Evolutionary conservation across 2,113 vertebrate genomes (phyloP).

Genomic region (Oreochromis aureus): DNA sequence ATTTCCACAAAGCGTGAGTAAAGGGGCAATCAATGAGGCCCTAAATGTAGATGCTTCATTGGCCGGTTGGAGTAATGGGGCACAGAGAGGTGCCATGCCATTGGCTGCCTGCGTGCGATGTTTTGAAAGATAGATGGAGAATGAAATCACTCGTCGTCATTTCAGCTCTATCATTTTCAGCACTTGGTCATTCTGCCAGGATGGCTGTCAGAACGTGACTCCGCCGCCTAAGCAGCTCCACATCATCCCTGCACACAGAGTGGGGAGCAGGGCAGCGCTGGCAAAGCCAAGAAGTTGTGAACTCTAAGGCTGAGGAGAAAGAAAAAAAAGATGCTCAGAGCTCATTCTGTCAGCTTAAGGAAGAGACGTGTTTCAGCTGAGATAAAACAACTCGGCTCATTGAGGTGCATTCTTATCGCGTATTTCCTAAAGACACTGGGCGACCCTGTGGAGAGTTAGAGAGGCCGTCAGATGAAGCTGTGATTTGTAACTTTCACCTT

Average conservation of each 20-base stretch:
- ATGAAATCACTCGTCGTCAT: slow-evolving; percentile 33
- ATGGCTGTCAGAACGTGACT: slow-evolving; percentile 11
- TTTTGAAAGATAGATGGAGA: slow-evolving; percentile 50
- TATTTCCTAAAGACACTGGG: slow-evolving; percentile 14
- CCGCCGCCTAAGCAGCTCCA: background rate
- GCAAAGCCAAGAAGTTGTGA: background rate
- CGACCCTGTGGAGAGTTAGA: slow-evolving; percentile 15
- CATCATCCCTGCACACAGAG: background rate
- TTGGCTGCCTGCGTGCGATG: slow-evolving; percentile 3
- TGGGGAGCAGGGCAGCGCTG: background rate
- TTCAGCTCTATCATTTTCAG: slow-evolving; percentile 52
- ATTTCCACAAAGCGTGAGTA: slow-evolving; percentile 43
- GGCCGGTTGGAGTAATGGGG: slow-evolving; percentile 50
- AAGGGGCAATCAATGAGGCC: slow-evolving; percentile 58
- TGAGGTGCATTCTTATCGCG: slow-evolving; percentile 20
- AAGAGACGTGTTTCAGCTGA: background rate
- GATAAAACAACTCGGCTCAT: slow-evolving; percentile 21
- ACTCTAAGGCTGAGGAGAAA: background rate
- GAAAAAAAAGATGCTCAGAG: background rate
- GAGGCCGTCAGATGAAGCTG: slow-evolving; percentile 18
- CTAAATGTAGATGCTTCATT: slow-evolving; percentile 55
- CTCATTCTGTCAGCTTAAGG: background rate
- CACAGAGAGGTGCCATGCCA: slow-evolving; percentile 3
- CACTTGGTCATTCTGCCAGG: slow-evolving; percentile 35
- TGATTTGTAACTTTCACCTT: slow-evolving; percentile 53